Percentiles rank a stretch among this genome's conserved stretches.
Evolutionary conservation across 2,797 vertebrate genomes (phyloP).

Genomic region (Sorex maritimensis): DNA sequence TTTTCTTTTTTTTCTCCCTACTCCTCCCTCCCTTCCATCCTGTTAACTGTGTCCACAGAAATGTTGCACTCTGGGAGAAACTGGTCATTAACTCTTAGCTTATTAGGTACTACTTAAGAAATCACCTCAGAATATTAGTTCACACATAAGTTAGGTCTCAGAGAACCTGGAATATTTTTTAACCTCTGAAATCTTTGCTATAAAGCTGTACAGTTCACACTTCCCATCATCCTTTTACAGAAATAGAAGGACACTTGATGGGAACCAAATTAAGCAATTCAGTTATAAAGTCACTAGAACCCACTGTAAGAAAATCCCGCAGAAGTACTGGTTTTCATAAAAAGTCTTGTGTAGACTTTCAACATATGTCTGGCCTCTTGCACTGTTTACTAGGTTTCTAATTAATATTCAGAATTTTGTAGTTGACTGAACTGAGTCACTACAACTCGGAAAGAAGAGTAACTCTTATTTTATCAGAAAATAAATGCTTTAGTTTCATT

Average conservation of each 20-base stretch:
- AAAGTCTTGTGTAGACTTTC: constrained; percentile 70
- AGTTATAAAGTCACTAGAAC: constrained; percentile 76
- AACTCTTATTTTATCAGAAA: constrained; percentile 80
- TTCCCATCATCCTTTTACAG: constrained; percentile 35
- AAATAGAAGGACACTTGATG: constrained; percentile 12
- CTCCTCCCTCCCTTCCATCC: neutral
- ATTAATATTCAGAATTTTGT: constrained; percentile 84
- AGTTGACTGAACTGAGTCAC: constrained; percentile 84
- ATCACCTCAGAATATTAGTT: neutral
- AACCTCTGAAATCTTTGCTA: constrained; percentile 64
- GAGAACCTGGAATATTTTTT: constrained; percentile 30
- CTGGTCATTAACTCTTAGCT: constrained; percentile 35
- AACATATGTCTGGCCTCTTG: constrained; percentile 80
- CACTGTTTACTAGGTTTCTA: constrained; percentile 83
- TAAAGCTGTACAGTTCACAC: constrained; percentile 9
- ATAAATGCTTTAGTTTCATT: constrained; percentile 82
- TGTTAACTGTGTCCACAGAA: neutral
- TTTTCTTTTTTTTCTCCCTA: too few relatives aligned
- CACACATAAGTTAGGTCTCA: neutral
- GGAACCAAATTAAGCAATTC: constrained; percentile 70
- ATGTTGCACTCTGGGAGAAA: neutral
- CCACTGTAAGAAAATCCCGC: constrained; percentile 61
- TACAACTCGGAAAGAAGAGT: constrained; percentile 63
- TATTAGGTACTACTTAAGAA: constrained; percentile 49
- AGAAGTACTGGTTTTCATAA: constrained; percentile 68